A percentile compares a stretch with the other conserved stretches of the same genome.
phyloP scores from a whole-genome alignment of 2,797 vertebrate species.

The Ctenochaetus hawaiiensis region DNA sequence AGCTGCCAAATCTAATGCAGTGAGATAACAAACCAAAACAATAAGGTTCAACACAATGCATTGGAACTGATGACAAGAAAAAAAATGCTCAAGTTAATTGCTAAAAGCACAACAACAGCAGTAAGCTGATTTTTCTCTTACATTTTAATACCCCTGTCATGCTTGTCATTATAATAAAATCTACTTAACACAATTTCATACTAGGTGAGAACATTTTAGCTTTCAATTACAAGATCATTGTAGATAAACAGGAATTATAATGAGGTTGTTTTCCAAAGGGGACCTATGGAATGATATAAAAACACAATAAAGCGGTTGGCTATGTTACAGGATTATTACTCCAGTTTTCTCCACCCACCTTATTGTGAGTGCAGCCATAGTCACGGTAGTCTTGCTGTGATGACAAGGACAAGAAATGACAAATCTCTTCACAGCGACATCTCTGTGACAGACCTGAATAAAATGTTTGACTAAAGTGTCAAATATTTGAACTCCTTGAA shows the following conservation, averaged over 20 bases:
- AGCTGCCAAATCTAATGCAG: background rate
- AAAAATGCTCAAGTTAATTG: conserved; percentile 41
- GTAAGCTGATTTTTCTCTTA: conserved; percentile 51
- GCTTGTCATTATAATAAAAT: conserved; percentile 58
- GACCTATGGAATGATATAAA: conserved; percentile 44
- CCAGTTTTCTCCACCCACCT: background rate
- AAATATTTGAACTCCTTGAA: conserved; percentile 74
- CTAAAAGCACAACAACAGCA: conserved; percentile 35
- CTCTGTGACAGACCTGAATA: conserved; percentile 64
- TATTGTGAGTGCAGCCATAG: conserved; percentile 27
- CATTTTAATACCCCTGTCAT: conserved; percentile 48
- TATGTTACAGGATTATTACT: conserved; percentile 2
- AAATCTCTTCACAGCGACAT: conserved; percentile 55
- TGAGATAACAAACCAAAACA: conserved; percentile 7
- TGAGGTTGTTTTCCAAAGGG: conserved; percentile 46
- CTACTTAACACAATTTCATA: conserved; percentile 68
- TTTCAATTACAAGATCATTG: conserved; percentile 70
- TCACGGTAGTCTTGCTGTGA: conserved; percentile 39
- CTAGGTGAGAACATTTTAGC: conserved; percentile 63
- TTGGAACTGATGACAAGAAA: conserved; percentile 1
- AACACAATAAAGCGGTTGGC: conserved; percentile 4
- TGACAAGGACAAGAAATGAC: conserved; percentile 69
- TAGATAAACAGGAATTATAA: conserved; percentile 65
- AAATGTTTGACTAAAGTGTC: conserved; percentile 72
- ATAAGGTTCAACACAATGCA: background rate